Evolutionary conservation across 2,888 invertebrate genomes (phyloP), one percentile per base, ranked within the genome.

Genomic region (Parthenolecanium corni): DNA sequence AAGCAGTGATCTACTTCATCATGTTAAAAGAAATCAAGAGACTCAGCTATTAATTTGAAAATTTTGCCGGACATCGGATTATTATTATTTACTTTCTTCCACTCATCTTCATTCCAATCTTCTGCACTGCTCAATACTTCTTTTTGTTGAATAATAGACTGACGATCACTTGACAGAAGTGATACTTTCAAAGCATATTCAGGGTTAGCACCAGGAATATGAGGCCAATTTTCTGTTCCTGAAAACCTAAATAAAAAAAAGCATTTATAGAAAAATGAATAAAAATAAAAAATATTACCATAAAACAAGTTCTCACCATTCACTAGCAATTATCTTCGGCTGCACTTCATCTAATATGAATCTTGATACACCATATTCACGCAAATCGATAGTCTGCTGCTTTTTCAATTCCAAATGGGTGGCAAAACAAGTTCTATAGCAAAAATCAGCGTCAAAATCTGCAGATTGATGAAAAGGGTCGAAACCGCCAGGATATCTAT

Each of bases 161-260:
- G 36, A 16, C 24, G 12, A 20, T 51, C n/a, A n/a, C n/a, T n/a
- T 20, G 3, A 49, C 64, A 54, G 23, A 66, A 36, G 18, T 67
- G 51, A n/a, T 42, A 16, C 65, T 2, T 36, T 56, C 6, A 68
- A 23, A 1, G n/a, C 6, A 56, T 68, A 68, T 2, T 38, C 47
- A 23, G 64, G 58, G 5, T 66, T 65, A 58, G n/a, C n/a, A n/a
- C n/a, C n/a, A n/a, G n/a, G n/a, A n/a, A n/a, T n/a, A n/a, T n/a
- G n/a, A n/a, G n/a, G n/a, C n/a, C 67, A 67, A 36, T 68, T 67
- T 52, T 65, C 67, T 42, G 67, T 63, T 6, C 67, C 65, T 25
- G 66, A 49, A 62, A 62, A 66, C 67, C 67, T 67, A 31, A 31
- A 31, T 31, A 6, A 31, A 6, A 3, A 24, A 24, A 16, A n/a